Percentiles rank a stretch among this genome's conserved stretches.
Evolutionary conservation across 2,113 vertebrate species (phyloP).

Genomic region (Triplophysa siluroides): DNA sequence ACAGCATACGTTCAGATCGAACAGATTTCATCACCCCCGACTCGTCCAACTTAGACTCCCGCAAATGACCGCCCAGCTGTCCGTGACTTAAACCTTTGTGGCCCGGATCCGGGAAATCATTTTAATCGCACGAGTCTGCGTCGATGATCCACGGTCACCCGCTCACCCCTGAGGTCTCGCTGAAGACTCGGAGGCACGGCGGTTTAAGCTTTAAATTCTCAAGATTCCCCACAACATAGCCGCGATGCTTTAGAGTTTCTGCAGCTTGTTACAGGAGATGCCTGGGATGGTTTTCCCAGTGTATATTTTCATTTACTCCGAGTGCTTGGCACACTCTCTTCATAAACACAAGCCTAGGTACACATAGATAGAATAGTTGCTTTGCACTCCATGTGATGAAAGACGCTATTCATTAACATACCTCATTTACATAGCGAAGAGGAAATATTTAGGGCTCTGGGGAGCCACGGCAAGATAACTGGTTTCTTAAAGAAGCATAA

Average conservation of each 20-base stretch:
- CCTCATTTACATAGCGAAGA: conserved; percentile 75
- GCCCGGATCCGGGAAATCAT: conserved; percentile 60
- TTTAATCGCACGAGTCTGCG: conserved; percentile 56
- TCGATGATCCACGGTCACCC: conserved; percentile 52
- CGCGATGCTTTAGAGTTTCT: conserved; percentile 85
- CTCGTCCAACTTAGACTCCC: conserved; percentile 2
- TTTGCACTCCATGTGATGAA: conserved; percentile 79
- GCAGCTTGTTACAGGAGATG: conserved; percentile 95
- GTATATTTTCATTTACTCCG: conserved; percentile 96
- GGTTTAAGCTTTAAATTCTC: conserved; percentile 87
- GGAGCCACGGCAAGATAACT: conserved; percentile 22
- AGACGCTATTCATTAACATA: conserved; percentile 87
- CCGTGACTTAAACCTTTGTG: conserved; percentile 56
- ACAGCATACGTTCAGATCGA: conserved; percentile 39
- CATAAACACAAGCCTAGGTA: conserved; percentile 87
- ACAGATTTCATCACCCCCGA: neutral
- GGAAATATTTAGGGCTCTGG: conserved; percentile 32
- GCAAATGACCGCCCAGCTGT: conserved; percentile 41
- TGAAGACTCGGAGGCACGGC: conserved; percentile 66
- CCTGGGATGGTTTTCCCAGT: conserved; percentile 82
- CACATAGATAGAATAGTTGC: conserved; percentile 81
- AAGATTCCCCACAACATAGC: conserved; percentile 91
- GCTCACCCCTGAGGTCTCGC: conserved; percentile 56
- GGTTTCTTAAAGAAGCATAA: conserved; percentile 9
- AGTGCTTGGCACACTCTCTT: conserved; percentile 87